These are phyloP conservation scores for Eristalinus sepulchralis DNA, from an alignment of 2,888 invertebrate species.

Conservation along the genomic window DNA sequence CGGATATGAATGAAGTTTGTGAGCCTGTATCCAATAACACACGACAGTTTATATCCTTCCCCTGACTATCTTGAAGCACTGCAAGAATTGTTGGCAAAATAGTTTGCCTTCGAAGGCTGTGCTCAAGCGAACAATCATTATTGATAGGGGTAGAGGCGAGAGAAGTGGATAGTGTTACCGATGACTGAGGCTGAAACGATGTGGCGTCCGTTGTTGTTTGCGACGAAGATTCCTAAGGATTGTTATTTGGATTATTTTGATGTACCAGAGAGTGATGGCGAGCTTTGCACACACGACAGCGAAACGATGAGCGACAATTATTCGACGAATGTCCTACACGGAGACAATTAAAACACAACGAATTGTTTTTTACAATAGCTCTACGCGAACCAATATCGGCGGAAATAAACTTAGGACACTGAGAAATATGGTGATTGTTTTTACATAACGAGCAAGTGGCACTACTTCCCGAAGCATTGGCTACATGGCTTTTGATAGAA, in stretches of 20 bases:
- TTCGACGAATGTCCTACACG: background rate
- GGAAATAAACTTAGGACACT: background rate
- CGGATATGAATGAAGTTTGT: background rate
- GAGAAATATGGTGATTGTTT: background rate
- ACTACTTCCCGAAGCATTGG: background rate
- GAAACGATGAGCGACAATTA: slow-evolving; percentile 11
- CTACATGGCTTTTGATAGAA: background rate
- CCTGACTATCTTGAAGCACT: background rate
- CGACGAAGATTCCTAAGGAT: background rate
- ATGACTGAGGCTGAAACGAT: background rate
- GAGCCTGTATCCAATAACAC: slow-evolving; percentile 3
- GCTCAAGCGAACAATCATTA: slow-evolving; percentile 1
- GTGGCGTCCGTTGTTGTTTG: background rate
- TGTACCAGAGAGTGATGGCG: slow-evolving; percentile 12
- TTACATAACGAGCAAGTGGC: slow-evolving; percentile 1
- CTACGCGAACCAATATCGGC: background rate
- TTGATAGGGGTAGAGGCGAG: background rate
- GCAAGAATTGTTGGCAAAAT: slow-evolving; percentile 8
- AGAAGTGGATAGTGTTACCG: background rate
- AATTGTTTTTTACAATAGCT: background rate
- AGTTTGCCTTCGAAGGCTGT: background rate
- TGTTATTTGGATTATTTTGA: background rate
- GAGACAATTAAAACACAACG: background rate
- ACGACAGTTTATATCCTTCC: background rate
- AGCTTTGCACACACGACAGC: slow-evolving; percentile 11